These are phyloP conservation scores for Lucinisca nassula DNA, from an alignment of 2,888 invertebrate genomes.

Conservation along the genomic window DNA sequence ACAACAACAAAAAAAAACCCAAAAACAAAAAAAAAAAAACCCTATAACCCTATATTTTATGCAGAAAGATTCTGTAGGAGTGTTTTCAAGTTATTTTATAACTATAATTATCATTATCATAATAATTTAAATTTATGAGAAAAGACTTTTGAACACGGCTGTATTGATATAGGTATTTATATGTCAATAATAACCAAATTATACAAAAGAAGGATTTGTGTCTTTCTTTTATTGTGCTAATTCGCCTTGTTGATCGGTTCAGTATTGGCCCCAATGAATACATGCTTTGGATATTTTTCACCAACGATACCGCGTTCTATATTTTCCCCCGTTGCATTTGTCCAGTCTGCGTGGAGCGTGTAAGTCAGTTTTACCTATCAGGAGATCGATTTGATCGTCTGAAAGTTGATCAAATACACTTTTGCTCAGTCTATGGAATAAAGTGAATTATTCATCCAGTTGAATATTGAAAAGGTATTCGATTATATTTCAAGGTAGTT, in stretches of 20 bases:
- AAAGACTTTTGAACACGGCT: not conserved
- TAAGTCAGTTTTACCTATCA: not conserved
- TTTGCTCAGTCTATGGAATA: slow-evolving; percentile 30
- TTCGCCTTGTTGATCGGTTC: not conserved
- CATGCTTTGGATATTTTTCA: not conserved
- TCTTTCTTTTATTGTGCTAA: not conserved
- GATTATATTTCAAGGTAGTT: slow-evolving; percentile 1
- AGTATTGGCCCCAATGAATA: not conserved
- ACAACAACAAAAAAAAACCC: too few species aligned
- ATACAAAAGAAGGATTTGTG: slow-evolving; percentile 1
- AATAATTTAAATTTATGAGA: too few species aligned
- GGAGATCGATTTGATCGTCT: not conserved
- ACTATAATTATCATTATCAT: too few species aligned
- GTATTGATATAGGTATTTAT: slow-evolving; percentile 5
- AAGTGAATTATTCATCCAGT: slow-evolving; percentile 60
- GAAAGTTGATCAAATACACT: slow-evolving; percentile 2
- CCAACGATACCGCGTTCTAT: not conserved
- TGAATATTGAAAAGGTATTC: slow-evolving; percentile 57
- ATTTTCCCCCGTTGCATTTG: not conserved
- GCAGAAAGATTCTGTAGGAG: too few species aligned
- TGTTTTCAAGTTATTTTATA: too few species aligned
- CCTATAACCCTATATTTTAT: too few species aligned
- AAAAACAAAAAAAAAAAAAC: too few species aligned
- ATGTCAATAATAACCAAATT: slow-evolving; percentile 11
- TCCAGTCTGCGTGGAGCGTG: not conserved